Base-by-base conservation (phyloP, 2,797 vertebrate species). In the Manis crassicaudata region DNA sequence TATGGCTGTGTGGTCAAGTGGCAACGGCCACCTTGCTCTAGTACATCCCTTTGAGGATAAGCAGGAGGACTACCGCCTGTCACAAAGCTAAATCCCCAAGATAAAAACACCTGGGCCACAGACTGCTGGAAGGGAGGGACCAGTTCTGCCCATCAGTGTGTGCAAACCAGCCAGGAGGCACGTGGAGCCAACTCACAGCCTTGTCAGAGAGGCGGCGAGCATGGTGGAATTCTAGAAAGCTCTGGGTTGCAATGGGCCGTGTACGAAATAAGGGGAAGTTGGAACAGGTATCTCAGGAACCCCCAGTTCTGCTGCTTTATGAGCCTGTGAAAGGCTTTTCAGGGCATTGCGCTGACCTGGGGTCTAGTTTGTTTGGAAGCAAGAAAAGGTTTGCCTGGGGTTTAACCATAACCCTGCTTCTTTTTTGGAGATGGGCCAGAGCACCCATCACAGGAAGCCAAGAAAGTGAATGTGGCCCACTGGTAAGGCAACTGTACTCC, bases 21-120 rank as follows among this genome's bases (percentile, higher is more conserved):
- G 63, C 62, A 54, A 80, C 56, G 46, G 67, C 60, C 56, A 62
- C 72, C 76, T 86, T 89, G 84, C 94, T 90, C 54, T 67, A 72
- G 23, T 46, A 11, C 68, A 96, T 94, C 60, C 81, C 76, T 96
- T 35, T 85, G 68, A 35, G 82, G 29, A 8, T 80, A 37, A 88
- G 46, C 76, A 81, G 94, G 89, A 92, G 88, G 88, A 67, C 89
- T 16, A 10, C 65, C 94, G 95, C 87, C 70, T 76, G 23, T 92
- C 68, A 20, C 68, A 82, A 23, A 91, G 54, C 73, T 40, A 79
- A 82, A 79, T 80, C 65, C 75, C 46, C 62, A 13, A 3, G 35
- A 60, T 88, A 81, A 85, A 95, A 92, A 63, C 70, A 54, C 32
- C 6, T 46, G 20, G 82, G 23, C 72, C 72, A 18, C 32, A 75